Conservation (phyloP, 2,113 vertebrate genomes). For the Vidua macroura region DNA sequence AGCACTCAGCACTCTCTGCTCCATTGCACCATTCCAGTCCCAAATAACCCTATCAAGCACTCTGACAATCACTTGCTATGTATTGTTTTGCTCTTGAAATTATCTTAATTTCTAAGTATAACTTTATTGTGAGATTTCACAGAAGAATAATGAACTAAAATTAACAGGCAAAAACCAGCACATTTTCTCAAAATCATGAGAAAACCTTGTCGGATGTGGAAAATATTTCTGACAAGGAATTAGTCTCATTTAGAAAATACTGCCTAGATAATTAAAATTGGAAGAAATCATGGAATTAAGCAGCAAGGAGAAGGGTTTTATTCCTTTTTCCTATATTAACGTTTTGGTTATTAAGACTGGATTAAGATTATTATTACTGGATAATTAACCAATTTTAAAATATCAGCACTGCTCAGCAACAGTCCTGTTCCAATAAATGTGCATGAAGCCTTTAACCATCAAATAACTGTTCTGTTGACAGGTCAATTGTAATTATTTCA, state of each 20-base stretch:
- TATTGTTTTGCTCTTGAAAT: background rate
- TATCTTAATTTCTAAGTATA: background rate
- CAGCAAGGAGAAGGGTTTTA: background rate
- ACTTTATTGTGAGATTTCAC: background rate
- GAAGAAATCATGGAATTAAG: background rate
- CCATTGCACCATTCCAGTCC: background rate
- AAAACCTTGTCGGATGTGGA: background rate
- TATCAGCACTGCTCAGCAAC: background rate
- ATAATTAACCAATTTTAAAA: background rate
- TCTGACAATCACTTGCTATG: background rate
- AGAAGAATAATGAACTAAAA: background rate
- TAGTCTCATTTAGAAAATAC: background rate
- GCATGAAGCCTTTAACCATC: background rate
- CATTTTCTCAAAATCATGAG: background rate
- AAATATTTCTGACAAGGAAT: background rate
- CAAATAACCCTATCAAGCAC: background rate
- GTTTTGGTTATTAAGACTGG: background rate
- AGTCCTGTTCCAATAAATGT: background rate
- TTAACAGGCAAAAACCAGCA: background rate
- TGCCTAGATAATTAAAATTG: slow-evolving; percentile 10
- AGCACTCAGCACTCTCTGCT: background rate
- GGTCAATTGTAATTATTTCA: background rate
- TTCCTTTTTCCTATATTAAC: background rate
- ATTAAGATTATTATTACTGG: background rate
- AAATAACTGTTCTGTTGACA: background rate